Conservation (phyloP, 1,140 invertebrate species). For the Trichonephila inaurata region DNA sequence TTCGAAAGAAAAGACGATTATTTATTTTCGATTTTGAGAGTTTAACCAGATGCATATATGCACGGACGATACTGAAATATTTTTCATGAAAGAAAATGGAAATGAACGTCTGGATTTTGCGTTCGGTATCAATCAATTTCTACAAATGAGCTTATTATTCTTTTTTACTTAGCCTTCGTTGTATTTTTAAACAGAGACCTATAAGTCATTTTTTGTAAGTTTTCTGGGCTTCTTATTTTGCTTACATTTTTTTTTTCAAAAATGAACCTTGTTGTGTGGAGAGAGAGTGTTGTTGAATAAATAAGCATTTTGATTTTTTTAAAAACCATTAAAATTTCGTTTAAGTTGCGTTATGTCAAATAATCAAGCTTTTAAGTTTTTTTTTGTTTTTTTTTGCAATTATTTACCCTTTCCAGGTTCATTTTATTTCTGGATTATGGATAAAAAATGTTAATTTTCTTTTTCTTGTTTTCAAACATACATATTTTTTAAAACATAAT, state of each 20-base stretch:
- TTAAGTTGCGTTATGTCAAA: not conserved
- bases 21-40: constrained; percentile 49
- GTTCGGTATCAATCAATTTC: constrained; percentile 44
- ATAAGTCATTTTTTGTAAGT: not conserved
- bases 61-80: not conserved
- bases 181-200: not conserved
- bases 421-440: no score
- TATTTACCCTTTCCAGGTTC: no score
- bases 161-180: not conserved
- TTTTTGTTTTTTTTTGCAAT: no score
- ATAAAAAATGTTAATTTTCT: no score
- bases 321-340: not conserved
- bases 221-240: not conserved
- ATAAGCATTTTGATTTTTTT: not conserved
- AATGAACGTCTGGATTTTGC: constrained; percentile 8
- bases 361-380: not conserved
- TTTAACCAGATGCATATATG: constrained; percentile 45
- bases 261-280: not conserved
- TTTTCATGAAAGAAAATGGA: not conserved
- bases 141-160: constrained; percentile 40
- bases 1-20: constrained; percentile 53
- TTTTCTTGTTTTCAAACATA: no score
- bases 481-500: no score
- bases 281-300: not conserved
- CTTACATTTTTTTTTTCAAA: not conserved